Evolutionary conservation across 2,888 invertebrate genomes (phyloP).

Genomic region (Sphaerophoria taeniata): DNA sequence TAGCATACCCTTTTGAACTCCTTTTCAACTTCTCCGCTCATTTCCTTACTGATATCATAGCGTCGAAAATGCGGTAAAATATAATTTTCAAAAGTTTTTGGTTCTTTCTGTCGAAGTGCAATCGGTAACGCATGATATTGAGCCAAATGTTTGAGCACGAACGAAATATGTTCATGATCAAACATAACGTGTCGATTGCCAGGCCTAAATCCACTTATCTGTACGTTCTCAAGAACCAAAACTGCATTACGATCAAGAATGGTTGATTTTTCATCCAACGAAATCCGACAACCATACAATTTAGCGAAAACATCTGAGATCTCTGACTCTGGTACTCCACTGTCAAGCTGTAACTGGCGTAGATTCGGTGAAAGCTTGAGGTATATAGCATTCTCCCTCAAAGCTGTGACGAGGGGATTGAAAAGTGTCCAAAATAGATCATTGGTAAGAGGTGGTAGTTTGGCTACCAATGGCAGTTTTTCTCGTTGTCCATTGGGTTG

Average conservation of each 20-base stretch:
- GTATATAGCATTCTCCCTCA: slow-evolving; percentile 85
- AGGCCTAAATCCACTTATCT: slow-evolving; percentile 83
- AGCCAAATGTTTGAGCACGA: slow-evolving; percentile 84
- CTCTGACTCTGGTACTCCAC: slow-evolving; percentile 81
- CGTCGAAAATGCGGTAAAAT: slow-evolving; percentile 81
- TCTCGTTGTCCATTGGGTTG: slow-evolving; percentile 77
- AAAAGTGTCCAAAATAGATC: slow-evolving; percentile 84
- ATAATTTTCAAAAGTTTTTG: slow-evolving; percentile 82
- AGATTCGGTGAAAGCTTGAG: slow-evolving; percentile 83
- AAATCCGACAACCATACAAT: slow-evolving; percentile 84
- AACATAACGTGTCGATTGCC: slow-evolving; percentile 84
- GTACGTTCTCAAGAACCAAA: slow-evolving; percentile 85
- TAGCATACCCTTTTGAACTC: slow-evolving; percentile 56
- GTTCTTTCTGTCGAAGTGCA: slow-evolving; percentile 83
- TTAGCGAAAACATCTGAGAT: slow-evolving; percentile 83
- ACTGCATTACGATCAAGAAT: slow-evolving; percentile 85
- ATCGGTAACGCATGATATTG: slow-evolving; percentile 85
- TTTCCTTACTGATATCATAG: slow-evolving; percentile 75
- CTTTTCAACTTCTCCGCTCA: slow-evolving; percentile 59
- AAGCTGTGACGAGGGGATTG: slow-evolving; percentile 84
- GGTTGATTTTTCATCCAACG: slow-evolving; percentile 78
- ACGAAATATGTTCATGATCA: slow-evolving; percentile 83
- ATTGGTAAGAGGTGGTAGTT: slow-evolving; percentile 84
- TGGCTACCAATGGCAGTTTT: slow-evolving; percentile 84
- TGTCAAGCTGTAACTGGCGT: slow-evolving; percentile 83